A percentile compares a stretch with the other conserved stretches of the same genome.
phyloP scores from a whole-genome alignment of 2,113 vertebrate species.

The Casuarius casuarius region DNA sequence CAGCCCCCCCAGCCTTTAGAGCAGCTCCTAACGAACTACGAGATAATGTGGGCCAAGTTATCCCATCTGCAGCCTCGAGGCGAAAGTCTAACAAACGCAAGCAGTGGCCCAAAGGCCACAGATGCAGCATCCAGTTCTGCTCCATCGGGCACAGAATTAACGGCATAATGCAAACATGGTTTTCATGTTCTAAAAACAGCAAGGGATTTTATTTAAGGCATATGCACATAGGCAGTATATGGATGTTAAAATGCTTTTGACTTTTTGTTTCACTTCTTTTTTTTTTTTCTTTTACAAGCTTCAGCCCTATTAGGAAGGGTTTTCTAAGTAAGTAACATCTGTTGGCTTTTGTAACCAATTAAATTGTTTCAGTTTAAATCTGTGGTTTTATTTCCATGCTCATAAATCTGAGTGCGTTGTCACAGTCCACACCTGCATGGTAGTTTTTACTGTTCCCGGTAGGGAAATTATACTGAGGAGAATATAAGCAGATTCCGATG shows the following conservation, averaged over 20 bases:
- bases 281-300: slow-evolving; percentile 62
- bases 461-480: neutral
- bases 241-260: slow-evolving; percentile 42
- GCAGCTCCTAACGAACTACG: neutral
- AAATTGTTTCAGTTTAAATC: slow-evolving; percentile 11
- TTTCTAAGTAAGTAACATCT: slow-evolving; percentile 74
- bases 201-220: neutral
- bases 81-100: neutral
- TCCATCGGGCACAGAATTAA: neutral
- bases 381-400: neutral
- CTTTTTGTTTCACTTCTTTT: neutral
- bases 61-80: neutral
- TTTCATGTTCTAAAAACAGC: neutral
- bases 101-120: neutral
- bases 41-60: neutral
- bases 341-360: slow-evolving; percentile 23
- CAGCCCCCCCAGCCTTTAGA: neutral
- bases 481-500: neutral
- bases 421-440: slow-evolving; percentile 21
- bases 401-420: neutral
- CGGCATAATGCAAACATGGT: neutral
- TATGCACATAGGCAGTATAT: neutral
- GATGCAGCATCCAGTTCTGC: neutral
- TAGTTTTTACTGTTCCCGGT: neutral
- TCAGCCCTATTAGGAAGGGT: slow-evolving; percentile 69